Percentiles rank a stretch among this genome's conserved stretches.
These are phyloP conservation scores for Spodoptera littoralis DNA, from an alignment of 2,888 invertebrate genomes.

Conservation along the genomic window DNA sequence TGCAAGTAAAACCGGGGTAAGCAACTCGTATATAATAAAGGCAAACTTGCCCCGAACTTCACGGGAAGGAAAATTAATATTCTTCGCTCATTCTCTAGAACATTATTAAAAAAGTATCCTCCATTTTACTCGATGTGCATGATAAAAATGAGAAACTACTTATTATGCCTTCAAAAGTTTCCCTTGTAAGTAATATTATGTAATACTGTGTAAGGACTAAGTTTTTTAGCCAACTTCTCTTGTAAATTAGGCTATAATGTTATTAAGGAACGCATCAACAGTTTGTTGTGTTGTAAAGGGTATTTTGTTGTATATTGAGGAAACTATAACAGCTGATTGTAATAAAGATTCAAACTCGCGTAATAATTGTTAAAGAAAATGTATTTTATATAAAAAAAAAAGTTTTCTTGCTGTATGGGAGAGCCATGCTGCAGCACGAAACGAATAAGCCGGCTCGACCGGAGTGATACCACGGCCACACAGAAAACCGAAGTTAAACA, in stretches of 20 bases:
- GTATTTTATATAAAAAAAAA: too few relatives aligned
- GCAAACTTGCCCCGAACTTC: conserved; percentile 44
- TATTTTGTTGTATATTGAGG: too few relatives aligned
- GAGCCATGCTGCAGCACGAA: too few relatives aligned
- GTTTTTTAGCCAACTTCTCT: conserved; percentile 13
- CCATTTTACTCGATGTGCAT: conserved; percentile 42
- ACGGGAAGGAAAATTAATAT: conserved; percentile 54
- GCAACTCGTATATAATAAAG: conserved; percentile 24
- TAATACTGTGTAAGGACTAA: conserved; percentile 13
- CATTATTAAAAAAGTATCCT: conserved; percentile 60
- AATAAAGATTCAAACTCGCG: too few relatives aligned
- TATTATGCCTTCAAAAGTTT: conserved; percentile 20
- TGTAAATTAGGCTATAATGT: conserved; percentile 37
- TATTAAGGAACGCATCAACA: conserved; percentile 6
- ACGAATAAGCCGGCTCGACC: too few relatives aligned
- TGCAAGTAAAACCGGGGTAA: too few relatives aligned
- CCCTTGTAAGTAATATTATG: conserved; percentile 30
- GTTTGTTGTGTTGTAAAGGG: not conserved
- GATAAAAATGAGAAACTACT: conserved; percentile 43
- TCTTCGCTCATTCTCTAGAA: conserved; percentile 36
- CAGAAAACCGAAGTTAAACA: too few relatives aligned
- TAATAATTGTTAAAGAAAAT: too few relatives aligned
- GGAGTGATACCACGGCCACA: too few relatives aligned
- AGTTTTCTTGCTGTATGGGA: too few relatives aligned
- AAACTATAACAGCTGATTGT: too few relatives aligned